Evolutionary conservation across 2,797 vertebrate genomes (phyloP), one percentile per base, ranked within the genome.

Genomic region (Pristis pectinata): DNA sequence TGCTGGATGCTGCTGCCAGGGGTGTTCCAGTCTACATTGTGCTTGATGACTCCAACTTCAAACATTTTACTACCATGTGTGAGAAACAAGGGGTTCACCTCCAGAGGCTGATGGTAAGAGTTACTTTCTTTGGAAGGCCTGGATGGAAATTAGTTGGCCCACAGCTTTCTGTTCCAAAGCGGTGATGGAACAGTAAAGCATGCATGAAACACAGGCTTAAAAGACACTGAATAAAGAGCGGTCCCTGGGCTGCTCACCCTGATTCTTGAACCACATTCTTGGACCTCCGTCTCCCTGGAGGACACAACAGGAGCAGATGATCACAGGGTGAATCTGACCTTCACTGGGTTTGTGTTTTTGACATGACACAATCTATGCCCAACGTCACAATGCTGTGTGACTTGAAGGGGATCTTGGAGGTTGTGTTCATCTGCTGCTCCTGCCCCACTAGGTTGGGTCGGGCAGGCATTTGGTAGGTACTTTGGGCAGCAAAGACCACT

Each of bases 1-100:
- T 97, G 0, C 97, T 99, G 1, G 98, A 99, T 6, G 98, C 98
- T 72, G 98, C 98, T 27, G 64, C 98, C 70, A 97, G 98, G 95
- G 98, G 98, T 72, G 96, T 99, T 93, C 97, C 98, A 0, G 98
- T 99, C 10, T 99, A 99, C 83, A 96, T 99, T 95, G 97, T 99
- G 27, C 97, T 99, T 89, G 98, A 99, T 95, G 97, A 99, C 64
- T 97, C 95, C 1, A 97, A 99, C 96, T 97, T 98, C 94, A 97
- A 96, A 96, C 96, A 98, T 95, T 99, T 99, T 96, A 97, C 99
- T 93, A 96, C 96, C 70, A 99, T 99, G 98, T 97, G 97, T 3
- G 98, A 99, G 95, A 98, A 98, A 95, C 98, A 98, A 95, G 98
- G 98, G 61, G 96, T 98, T 94, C 98, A 98, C 96, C 96, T 99